A percentile compares a stretch with the other conserved stretches of the same genome.
These are phyloP conservation scores for Orchesella flavescens DNA, from an alignment of 2,888 invertebrate genomes.

Conservation along the genomic window DNA sequence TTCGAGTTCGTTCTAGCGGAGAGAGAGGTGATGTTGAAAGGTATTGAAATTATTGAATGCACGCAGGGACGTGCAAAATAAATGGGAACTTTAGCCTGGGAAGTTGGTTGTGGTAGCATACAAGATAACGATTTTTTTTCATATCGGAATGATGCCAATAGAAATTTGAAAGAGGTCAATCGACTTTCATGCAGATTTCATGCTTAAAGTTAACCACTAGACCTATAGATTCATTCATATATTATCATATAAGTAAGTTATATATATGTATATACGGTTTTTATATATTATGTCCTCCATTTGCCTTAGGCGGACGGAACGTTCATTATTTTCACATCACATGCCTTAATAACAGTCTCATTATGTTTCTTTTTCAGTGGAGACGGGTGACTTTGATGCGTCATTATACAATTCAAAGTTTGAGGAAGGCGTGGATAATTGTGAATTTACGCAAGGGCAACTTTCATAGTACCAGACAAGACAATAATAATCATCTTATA, in stretches of 20 bases:
- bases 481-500: too few species aligned
- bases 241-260: not conserved
- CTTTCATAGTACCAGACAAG: too few species aligned
- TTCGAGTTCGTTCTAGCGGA: not conserved
- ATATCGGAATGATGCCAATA: conserved; percentile 13
- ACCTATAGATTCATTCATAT: not conserved
- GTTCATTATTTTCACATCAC: conserved; percentile 46
- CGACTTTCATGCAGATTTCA: conserved; percentile 20
- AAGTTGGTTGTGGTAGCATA: not conserved
- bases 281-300: not conserved
- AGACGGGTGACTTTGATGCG: conserved; percentile 46
- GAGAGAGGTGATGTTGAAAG: not conserved
- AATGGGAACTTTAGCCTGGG: conserved; percentile 25
- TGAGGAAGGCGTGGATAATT: conserved; percentile 49
- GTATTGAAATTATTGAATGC: not conserved
- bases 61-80: conserved; percentile 28
- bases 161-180: conserved; percentile 33
- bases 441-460: not conserved
- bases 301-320: conserved; percentile 10
- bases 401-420: conserved; percentile 34
- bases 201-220: not conserved
- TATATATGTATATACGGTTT: not conserved
- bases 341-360: conserved; percentile 34
- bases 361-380: conserved; percentile 10
- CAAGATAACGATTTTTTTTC: conserved; percentile 13